Percentiles rank a stretch among this genome's conserved stretches.
Evolutionary conservation across 2,113 vertebrate species (phyloP).

Genomic region (Fregata magnificens): DNA sequence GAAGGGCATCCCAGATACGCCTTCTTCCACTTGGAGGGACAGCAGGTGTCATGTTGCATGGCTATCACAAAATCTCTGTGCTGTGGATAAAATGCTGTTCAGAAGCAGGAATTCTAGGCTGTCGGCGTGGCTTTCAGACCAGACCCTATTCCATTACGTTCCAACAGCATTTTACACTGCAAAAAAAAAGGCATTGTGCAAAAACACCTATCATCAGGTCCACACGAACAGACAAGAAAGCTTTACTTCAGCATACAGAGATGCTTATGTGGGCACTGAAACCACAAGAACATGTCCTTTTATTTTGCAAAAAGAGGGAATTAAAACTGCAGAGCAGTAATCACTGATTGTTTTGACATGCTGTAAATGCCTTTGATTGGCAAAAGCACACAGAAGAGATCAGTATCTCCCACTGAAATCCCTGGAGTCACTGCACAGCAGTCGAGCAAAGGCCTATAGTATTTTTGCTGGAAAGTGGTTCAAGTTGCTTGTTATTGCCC

Average conservation of each 20-base stretch:
- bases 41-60: background rate
- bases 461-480: constrained; percentile 36
- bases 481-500: constrained; percentile 40
- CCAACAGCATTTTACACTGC: background rate
- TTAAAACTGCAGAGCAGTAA: constrained; percentile 48
- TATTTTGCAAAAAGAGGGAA: constrained; percentile 17
- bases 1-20: background rate
- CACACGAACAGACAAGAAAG: background rate
- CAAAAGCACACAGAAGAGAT: constrained; percentile 51
- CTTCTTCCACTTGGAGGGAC: background rate
- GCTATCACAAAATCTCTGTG: background rate
- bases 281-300: background rate
- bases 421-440: constrained; percentile 25
- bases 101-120: background rate
- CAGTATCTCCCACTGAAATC: constrained; percentile 48
- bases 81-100: background rate
- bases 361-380: constrained; percentile 53
- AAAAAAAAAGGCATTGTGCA: background rate
- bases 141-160: background rate
- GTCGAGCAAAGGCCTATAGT: background rate
- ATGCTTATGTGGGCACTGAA: background rate
- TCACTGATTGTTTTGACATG: constrained; percentile 43
- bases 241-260: background rate
- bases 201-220: background rate
- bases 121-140: background rate